Base-by-base conservation (phyloP, 2,888 invertebrate species). In the Synergus umbraculus region DNA sequence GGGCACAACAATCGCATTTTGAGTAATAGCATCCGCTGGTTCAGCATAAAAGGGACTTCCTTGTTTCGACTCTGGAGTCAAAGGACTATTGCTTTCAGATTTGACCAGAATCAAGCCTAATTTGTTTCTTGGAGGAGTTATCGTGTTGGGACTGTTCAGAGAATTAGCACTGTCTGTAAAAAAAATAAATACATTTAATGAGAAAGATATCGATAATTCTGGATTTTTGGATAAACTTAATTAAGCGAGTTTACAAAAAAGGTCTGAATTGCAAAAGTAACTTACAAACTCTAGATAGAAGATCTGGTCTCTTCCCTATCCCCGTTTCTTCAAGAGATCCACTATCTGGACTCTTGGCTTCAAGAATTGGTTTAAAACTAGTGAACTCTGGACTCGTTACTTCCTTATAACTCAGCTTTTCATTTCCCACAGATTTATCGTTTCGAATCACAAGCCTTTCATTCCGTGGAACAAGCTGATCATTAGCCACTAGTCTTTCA, bases 21-120 rank as follows among this genome's bases (percentile, higher is more conserved):
- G 95, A 88, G 95, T 94, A 79, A 97, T 93, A 43, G 97, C 95
- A 92, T 97, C 97, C 13, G 97, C 97, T 44, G 97, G 97, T 92
- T 97, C 97, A 2, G 97, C 97, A 90, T 97, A 97, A 89, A 97
- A 97, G 1, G 97, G 97, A 91, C 97, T 97, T 15, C 96, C 96
- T 89, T 97, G 96, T 85, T 96, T 96, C 60, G 91, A 90, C 77
- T 92, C 90, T 1, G 92, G 91, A 2, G 88, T 91, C 84, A 88
- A 85, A 4, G 90, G 92, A 79, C 90, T 92, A 81, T 89, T 92
- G 84, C 84, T 91, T 81, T 90, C 91, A 4, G 90, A 91, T 64
- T 89, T 91, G 13, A 89, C 84, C 12, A 90, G 84, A 78, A 90
- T 88, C 78, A 90, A 85, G 12, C 90, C 91, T 15, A 90, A 83